Evolutionary conservation across 2,113 vertebrate species (phyloP), one percentile per base, ranked within the genome.

Genomic region (Tachuris rubrigastra): DNA sequence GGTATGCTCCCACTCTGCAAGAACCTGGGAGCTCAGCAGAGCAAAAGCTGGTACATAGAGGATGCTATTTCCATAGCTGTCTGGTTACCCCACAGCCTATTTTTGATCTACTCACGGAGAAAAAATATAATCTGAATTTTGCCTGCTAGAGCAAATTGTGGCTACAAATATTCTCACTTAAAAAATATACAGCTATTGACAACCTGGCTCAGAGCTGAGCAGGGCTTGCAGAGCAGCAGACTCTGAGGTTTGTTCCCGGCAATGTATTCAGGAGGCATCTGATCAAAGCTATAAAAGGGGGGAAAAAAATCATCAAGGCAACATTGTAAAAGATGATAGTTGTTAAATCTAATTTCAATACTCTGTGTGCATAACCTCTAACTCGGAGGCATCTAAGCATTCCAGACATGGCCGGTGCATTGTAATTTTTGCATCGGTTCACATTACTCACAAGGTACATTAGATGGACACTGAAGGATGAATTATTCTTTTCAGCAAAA

Each of bases 401-500:
- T 93, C 80, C 84, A 94, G 73, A 65, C 84, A 78, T 91, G 89
- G 76, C 85, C 30, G 1, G 78, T 92, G 71, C 72, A 77, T 71
- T 86, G 95, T 97, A 96, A 97, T 96, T 94, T 94, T 84, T 92
- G 96, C 96, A 95, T 96, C 72, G 44, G 95, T 66, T 72, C 83
- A 76, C 65, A 86, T 95, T 93, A 94, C 94, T 95, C 78, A 94
- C 82, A 68, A 92, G 91, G 76, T 90, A 72, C 91, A 93, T 87
- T 66, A 68, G 74, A 96, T 94, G 97, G 97, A 93, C 83, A 66
- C 90, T 78, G 97, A 96, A 96, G 93, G 94, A 94, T 88, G 87
- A 94, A 96, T 94, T 77, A 96, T 97, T 97, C 97, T 96, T 97
- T 97, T 87, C 94, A 89, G 94, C 94, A 96, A 97, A 96, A 97